Base-by-base conservation (phyloP, 2,888 invertebrate species). In the Drosophila rubida region DNA sequence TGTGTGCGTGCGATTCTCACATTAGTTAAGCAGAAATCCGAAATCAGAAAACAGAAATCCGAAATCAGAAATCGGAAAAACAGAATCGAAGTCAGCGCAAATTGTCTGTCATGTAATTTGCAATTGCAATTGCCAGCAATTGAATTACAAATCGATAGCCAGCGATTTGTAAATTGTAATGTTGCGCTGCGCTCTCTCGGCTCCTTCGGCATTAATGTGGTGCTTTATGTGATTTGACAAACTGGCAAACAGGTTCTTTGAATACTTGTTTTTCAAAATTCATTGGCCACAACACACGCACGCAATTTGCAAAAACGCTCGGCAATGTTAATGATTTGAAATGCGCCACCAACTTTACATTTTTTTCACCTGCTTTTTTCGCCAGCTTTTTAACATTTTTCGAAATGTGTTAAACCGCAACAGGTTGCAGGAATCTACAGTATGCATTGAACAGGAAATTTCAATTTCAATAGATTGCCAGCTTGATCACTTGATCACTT, bases 61-160 rank as follows among this genome's bases (percentile, higher is more conserved):
- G 0, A 27, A 27, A 27, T 22, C 22, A 22, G 23, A 23, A 8
- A 37, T 4, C 50, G 4, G 9, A 37, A 35, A 50, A 39, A 13
- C 25, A 22, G 54, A 48, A 59, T 51, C 27, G 6, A 27, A 61
- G 35, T 42, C 54, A n/a, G 2, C 25, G 14, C 59, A 50, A 59
- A 30, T 32, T 39, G 16, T 41, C 13, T 57, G 16, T 51, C 41
- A 19, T 35, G 23, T 35, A 42, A 22, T 61, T 59, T 30, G 69
- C 58, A 65, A 61, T 61, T 54, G 30, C 19, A 13, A 57, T 71
- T 54, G 16, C 41, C 44, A 48, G 59, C 14, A 4, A 71, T 62
- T 74, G 66, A 75, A 61, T 74, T 58, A 70, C 65, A 65, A 70
- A 74, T 70, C 58, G 35, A 41, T 41, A 6, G 25, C 5, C 32